Conservation (phyloP, 2,888 invertebrate genomes). For the Pocota personata region DNA sequence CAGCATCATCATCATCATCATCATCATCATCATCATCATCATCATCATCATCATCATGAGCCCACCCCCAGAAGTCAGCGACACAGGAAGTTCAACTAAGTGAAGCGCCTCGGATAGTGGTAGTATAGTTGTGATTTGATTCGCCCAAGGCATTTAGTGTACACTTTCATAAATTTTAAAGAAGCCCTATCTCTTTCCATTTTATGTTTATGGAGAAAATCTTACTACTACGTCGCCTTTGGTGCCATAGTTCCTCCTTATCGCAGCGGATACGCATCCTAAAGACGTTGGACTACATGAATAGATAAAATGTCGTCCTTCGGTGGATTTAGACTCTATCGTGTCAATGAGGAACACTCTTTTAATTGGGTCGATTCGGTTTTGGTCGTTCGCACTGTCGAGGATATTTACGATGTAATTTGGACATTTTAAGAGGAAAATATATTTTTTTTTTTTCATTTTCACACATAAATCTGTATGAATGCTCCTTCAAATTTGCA, state of each 20-base stretch:
- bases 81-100: conserved; percentile 57
- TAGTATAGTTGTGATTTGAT: conserved; percentile 56
- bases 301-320: conserved; percentile 38
- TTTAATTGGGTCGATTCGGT: conserved; percentile 62
- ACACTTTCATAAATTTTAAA: conserved; percentile 53
- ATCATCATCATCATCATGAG: conserved; percentile 1
- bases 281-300: conserved; percentile 33
- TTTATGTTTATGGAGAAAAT: background rate
- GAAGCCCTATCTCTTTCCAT: background rate
- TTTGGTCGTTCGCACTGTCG: background rate
- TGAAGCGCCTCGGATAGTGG: background rate
- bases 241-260: background rate
- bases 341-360: conserved; percentile 27
- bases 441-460: conserved; percentile 6
- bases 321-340: conserved; percentile 43
- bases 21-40: too few relatives aligned
- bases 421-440: background rate
- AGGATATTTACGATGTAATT: conserved; percentile 58
- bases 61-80: conserved; percentile 13
- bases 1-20: too few relatives aligned
- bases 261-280: background rate
- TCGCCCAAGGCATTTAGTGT: conserved; percentile 45
- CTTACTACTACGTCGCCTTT: background rate
- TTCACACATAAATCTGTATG: conserved; percentile 45
- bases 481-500: conserved; percentile 45